Base-by-base conservation (phyloP, 2,888 invertebrate species). In the Scaptomyza polygonia region DNA sequence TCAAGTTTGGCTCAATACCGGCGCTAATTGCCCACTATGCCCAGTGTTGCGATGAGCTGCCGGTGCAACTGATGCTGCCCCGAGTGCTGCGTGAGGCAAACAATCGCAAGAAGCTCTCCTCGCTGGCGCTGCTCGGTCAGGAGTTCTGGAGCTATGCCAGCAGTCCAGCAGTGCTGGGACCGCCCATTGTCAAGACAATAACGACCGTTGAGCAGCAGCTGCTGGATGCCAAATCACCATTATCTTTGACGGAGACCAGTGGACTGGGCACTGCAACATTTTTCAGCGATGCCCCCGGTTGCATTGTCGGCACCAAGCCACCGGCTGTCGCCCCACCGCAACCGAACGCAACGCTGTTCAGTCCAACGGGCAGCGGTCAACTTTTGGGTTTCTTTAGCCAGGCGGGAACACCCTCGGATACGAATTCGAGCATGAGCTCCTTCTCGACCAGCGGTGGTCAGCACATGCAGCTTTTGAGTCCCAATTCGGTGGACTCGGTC, bases 1-100 rank as follows among this genome's bases (percentile, higher is more conserved):
- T 98, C 92, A 95, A 96, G 89, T 99, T 99, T 92, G 96, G 96
- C 90, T 97, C 97, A 86, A 97, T 98, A 91, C 98, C 98, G 40
- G 95, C 96, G 73, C 94, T 99, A 78, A 96, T 99, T 79, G 97
- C 97, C 55, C 97, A 98, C 92, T 99, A 98, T 92, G 96, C 97
- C 54, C 96, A 96, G 90, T 97, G 97, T 92, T 97, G 97, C 92
- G 98, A 98, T 91, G 98, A 98, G 93, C 93, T 98, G 88, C 98
- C 98, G 67, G 97, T 97, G 57, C 96, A 96, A 92, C 93, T 99
- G 79, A 94, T 95, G 77, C 93, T 98, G 87, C 98, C 98, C 43
- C 94, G 95, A 77, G 95, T 97, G 30, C 95, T 98, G 80, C 94
- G 96, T 54, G 96, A 97, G 77, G 97, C 97, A 49, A 96, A 95